Conservation (phyloP, 2,797 vertebrate genomes). For the Fringilla coelebs region DNA sequence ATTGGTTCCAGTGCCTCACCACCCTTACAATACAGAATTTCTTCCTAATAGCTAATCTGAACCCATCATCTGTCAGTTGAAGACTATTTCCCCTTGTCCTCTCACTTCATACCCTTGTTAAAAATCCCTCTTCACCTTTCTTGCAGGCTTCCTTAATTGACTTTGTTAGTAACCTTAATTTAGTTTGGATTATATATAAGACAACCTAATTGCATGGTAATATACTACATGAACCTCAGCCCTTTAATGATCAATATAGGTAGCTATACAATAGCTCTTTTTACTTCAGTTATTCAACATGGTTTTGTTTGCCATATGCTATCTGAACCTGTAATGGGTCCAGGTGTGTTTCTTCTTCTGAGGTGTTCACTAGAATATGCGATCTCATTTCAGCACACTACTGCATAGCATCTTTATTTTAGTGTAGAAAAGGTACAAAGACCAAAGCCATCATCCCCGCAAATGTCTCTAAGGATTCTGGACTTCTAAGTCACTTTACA, state of each 20-base stretch:
- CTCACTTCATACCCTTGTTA: neutral
- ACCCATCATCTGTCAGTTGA: neutral
- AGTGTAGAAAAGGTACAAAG: neutral
- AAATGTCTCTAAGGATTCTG: neutral
- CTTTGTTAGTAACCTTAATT: neutral
- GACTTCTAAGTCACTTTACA: neutral
- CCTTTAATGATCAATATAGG: neutral
- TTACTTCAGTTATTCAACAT: neutral
- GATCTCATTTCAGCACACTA: neutral
- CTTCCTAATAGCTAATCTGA: neutral
- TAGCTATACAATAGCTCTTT: neutral
- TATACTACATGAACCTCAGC: neutral
- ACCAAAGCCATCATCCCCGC: neutral
- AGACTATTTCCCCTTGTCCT: neutral
- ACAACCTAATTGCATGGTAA: neutral
- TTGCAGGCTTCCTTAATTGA: neutral
- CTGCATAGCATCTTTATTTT: neutral
- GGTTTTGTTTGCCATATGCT: neutral
- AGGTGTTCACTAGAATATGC: neutral
- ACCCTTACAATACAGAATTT: neutral
- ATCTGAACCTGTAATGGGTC: neutral
- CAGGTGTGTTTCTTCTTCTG: neutral
- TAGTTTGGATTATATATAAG: neutral
- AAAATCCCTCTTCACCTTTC: neutral
- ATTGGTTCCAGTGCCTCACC: rapidly evolving